These are phyloP conservation scores for Cebus imitator DNA, from an alignment of 2,113 vertebrate genomes.

Conservation along the genomic window DNA sequence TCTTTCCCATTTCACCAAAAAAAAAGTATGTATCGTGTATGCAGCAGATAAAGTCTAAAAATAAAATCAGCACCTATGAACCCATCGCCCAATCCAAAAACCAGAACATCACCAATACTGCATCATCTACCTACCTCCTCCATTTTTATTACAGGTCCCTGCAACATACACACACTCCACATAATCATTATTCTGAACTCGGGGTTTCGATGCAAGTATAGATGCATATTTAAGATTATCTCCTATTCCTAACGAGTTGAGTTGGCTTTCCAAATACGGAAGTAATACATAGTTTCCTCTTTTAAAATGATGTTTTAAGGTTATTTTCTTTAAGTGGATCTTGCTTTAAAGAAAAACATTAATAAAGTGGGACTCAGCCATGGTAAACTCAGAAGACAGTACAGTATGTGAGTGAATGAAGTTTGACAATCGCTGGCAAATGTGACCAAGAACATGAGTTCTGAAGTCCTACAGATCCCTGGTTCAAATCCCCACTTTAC, in stretches of 20 bases:
- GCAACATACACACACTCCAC: neutral
- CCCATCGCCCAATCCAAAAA: constrained; percentile 4
- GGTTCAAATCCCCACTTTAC: neutral
- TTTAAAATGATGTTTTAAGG: neutral
- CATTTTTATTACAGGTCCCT: neutral
- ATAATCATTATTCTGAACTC: neutral
- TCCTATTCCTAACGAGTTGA: constrained; percentile 16
- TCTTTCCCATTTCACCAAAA: neutral
- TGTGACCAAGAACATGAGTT: neutral
- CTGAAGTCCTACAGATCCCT: neutral
- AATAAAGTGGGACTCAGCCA: neutral
- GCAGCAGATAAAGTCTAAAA: constrained; percentile 61
- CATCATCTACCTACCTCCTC: neutral
- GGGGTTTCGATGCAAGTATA: neutral
- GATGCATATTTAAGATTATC: neutral
- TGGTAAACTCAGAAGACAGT: neutral
- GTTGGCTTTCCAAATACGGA: neutral
- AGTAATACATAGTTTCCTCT: neutral
- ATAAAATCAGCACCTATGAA: constrained; percentile 53
- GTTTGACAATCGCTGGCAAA: neutral
- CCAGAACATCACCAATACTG: neutral
- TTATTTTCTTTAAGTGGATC: neutral
- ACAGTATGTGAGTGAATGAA: neutral
- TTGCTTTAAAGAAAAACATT: constrained; percentile 28
- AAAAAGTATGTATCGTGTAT: neutral